Conservation (phyloP, 2,113 vertebrate genomes). For the Thalassarche chlororhynchos region DNA sequence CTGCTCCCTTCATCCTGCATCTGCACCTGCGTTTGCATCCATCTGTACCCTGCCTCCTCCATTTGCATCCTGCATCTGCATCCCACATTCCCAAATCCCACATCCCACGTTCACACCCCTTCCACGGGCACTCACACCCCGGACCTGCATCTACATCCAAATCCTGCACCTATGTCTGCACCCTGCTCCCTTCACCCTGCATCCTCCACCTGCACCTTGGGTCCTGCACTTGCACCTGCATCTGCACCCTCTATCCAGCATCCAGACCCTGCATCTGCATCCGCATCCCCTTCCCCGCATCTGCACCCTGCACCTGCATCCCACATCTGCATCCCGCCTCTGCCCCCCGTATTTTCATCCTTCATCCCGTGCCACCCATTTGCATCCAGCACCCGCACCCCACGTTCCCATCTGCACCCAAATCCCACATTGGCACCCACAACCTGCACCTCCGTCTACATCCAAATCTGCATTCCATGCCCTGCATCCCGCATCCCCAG, state of each 20-base stretch:
- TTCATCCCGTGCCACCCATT: too few species aligned
- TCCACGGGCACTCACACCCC: neutral
- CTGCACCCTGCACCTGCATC: neutral
- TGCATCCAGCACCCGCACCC: neutral
- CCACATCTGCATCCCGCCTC: neutral
- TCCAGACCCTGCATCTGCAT: neutral
- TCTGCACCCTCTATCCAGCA: neutral
- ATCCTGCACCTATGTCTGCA: neutral
- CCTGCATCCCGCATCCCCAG: neutral
- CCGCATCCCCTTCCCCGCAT: too few species aligned
- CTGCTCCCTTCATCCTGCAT: neutral
- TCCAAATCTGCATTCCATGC: neutral
- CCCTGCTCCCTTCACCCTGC: neutral
- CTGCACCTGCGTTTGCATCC: neutral
- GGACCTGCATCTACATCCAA: too few species aligned
- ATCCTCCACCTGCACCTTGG: neutral
- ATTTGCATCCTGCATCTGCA: neutral
- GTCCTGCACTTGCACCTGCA: too few species aligned
- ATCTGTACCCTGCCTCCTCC: neutral
- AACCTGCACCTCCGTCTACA: neutral
- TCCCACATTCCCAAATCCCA: neutral
- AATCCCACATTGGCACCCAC: rapidly evolving
- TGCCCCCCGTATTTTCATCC: rapidly evolving
- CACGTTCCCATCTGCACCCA: neutral
- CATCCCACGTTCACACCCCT: neutral